These are phyloP conservation scores for Sus scrofa DNA, from an alignment of 2,113 vertebrate genomes.

Conservation along the genomic window DNA sequence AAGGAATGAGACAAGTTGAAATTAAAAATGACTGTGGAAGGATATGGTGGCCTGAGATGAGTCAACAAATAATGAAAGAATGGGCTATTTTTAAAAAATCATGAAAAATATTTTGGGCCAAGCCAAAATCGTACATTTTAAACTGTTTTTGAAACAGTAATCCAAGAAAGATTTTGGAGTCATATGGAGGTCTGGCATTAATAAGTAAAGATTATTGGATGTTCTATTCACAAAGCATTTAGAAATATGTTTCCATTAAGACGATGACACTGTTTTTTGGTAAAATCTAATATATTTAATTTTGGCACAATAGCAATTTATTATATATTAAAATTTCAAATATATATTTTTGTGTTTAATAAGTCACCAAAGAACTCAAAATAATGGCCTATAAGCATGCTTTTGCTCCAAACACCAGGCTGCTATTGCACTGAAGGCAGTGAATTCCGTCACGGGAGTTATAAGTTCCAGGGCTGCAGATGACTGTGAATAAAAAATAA, in stretches of 20 bases:
- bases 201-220: background rate
- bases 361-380: background rate
- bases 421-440: conserved; percentile 76
- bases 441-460: conserved; percentile 80
- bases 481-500: conserved; percentile 69
- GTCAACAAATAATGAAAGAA: background rate
- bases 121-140: background rate
- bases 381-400: conserved; percentile 61
- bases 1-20: background rate
- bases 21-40: background rate
- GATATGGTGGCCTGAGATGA: background rate
- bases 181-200: background rate
- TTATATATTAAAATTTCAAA: conserved; percentile 51
- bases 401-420: conserved; percentile 74
- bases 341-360: background rate
- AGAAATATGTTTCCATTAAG: conserved; percentile 49
- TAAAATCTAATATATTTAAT: conserved; percentile 70
- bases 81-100: background rate
- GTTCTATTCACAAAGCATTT: background rate
- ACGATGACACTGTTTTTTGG: conserved; percentile 61
- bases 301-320: conserved; percentile 75
- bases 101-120: background rate
- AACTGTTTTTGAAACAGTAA: background rate
- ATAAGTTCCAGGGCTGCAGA: conserved; percentile 84
- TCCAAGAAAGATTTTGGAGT: background rate